A percentile compares a stretch with the other conserved stretches of the same genome.
These are phyloP conservation scores for Heliconius nattereri DNA, from an alignment of 1,140 invertebrate genomes.

Conservation along the genomic window DNA sequence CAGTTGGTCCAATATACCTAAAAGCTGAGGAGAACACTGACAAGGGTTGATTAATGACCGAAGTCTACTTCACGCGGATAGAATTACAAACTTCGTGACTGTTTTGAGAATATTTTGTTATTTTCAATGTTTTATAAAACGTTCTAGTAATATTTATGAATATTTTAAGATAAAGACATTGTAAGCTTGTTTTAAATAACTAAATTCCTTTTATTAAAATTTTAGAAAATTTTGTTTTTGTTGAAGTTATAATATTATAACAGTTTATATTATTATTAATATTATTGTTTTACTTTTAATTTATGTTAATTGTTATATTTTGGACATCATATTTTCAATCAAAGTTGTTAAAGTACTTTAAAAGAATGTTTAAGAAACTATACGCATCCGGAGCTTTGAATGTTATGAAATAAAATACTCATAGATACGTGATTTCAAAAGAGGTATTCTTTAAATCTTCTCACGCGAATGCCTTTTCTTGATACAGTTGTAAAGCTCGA, in stretches of 20 bases:
- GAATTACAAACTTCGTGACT: slow-evolving; percentile 27
- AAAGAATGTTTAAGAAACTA: too few relatives aligned
- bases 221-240: too few relatives aligned
- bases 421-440: background rate
- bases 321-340: too few relatives aligned
- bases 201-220: background rate
- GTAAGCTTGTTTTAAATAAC: background rate
- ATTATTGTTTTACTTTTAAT: too few relatives aligned
- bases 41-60: slow-evolving; percentile 34
- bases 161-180: background rate
- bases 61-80: slow-evolving; percentile 21
- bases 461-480: background rate
- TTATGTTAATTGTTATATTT: too few relatives aligned
- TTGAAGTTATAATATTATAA: too few relatives aligned
- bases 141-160: background rate
- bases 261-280: too few relatives aligned
- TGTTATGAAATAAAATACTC: background rate
- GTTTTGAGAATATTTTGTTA: slow-evolving; percentile 5
- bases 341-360: too few relatives aligned
- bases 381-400: too few relatives aligned
- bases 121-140: background rate
- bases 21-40: slow-evolving; percentile 15
- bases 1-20: background rate
- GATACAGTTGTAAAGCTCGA: background rate
- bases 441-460: background rate